Conservation (phyloP, 1,140 invertebrate genomes). For the Stegodyphus dumicola region DNA sequence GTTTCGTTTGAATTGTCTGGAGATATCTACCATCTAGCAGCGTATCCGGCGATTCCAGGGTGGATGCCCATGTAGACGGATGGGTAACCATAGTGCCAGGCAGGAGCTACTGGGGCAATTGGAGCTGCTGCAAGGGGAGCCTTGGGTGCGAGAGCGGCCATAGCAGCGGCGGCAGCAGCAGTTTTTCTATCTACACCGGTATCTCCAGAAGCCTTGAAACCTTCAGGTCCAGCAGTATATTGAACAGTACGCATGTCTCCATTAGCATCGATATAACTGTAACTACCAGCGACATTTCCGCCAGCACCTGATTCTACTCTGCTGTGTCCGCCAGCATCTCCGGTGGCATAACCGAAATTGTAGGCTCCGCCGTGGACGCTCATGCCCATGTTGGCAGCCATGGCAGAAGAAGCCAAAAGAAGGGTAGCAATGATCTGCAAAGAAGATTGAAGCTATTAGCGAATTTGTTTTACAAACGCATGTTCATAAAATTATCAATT, state of each 20-base stretch:
- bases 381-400: conserved; percentile 41
- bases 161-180: conserved; percentile 56
- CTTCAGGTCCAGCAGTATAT: conserved; percentile 79
- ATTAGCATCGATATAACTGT: conserved; percentile 83
- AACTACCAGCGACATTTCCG: conserved; percentile 86
- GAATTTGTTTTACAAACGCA: too few relatives aligned
- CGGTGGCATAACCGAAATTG: conserved; percentile 59
- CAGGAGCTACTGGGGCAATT: conserved; percentile 17
- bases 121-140: conserved; percentile 39
- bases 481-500: too few relatives aligned
- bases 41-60: conserved; percentile 10
- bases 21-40: conserved; percentile 14
- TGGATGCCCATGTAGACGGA: neutral
- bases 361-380: conserved; percentile 43
- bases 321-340: conserved; percentile 58
- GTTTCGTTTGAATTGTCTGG: neutral
- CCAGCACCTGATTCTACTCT: conserved; percentile 72
- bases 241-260: conserved; percentile 86
- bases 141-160: conserved; percentile 62
- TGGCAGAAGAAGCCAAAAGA: conserved; percentile 24
- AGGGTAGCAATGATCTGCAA: conserved; percentile 10
- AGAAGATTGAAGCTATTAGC: neutral
- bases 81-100: neutral
- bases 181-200: conserved; percentile 61
- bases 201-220: conserved; percentile 61